Evolutionary conservation across 2,113 vertebrate genomes (phyloP), one percentile per base, ranked within the genome.

Genomic region (Nematolebias whitei): DNA sequence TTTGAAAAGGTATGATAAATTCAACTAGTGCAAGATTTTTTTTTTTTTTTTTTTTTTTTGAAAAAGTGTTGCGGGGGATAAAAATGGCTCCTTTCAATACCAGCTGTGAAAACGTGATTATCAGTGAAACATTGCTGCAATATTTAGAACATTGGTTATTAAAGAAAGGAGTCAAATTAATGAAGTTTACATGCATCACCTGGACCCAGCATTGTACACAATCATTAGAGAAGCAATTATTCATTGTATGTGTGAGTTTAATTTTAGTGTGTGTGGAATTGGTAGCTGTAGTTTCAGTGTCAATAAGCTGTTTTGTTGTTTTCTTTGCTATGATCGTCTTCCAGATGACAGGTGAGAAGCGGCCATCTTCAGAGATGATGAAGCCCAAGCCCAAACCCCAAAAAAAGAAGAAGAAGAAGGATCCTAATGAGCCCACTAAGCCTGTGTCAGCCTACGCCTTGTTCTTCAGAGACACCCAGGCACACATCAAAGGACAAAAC

Each of bases 381-480:
- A 99, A 99, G 87, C 94, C 96, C 84, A 99, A 99, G 78, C 94
- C 96, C 84, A 99, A 99, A 84, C 98, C 94, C 66, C 97, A 96
- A 78, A 99, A 99, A 82, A 99, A 99, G 92, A 99, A 99, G 94
- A 99, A 99, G 81, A 99, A 99, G 95, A 99, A 99, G 94, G 98
- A 99, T 70, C 98, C 98, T 45, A 99, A 99, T 0, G 98, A 99
- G 92, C 98, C 98, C 0, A 96, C 96, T 74, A 99, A 99, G 89
- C 98, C 98, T 0, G 98, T 99, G 79, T 99, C 98, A 0, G 98
- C 98, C 49, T 99, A 99, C 0, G 98, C 98, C 10, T 93, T 99
- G 74, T 99, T 99, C 91, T 99, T 99, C 93, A 95, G 98, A 79
- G 98, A 99, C 87, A 99, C 98, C 0, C 98, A 99, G 88, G 98